These are phyloP conservation scores for Egretta garzetta DNA, from an alignment of 2,113 vertebrate species.

Conservation along the genomic window DNA sequence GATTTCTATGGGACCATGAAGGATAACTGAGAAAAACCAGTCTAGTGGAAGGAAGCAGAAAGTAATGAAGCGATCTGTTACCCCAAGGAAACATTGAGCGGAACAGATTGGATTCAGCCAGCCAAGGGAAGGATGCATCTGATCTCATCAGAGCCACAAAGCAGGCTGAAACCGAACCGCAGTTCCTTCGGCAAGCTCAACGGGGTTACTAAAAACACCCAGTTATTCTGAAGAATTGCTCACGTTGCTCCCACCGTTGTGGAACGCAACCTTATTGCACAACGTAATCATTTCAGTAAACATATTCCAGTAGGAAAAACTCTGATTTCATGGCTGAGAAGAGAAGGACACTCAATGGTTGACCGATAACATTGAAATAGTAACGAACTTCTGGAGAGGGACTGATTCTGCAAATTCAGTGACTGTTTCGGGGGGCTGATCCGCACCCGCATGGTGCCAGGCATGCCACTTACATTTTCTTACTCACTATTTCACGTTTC, in stretches of 20 bases:
- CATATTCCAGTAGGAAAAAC: not conserved
- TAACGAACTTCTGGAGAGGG: not conserved
- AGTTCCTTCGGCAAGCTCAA: not conserved
- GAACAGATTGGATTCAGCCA: not conserved
- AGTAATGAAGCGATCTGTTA: not conserved
- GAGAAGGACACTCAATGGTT: not conserved
- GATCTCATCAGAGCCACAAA: not conserved
- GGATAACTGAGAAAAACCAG: not conserved
- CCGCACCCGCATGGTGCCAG: not conserved
- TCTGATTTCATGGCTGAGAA: not conserved
- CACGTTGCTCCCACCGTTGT: too few species aligned
- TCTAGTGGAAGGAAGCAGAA: not conserved
- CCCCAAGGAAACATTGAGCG: not conserved
- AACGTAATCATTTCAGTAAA: too few species aligned
- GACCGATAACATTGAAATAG: not conserved
- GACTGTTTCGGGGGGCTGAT: not conserved
- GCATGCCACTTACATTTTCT: too few species aligned
- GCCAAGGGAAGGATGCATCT: not conserved
- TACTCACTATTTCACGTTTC: too few species aligned
- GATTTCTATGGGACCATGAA: not conserved
- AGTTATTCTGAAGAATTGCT: not conserved
- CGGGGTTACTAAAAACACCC: not conserved
- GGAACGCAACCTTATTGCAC: too few species aligned
- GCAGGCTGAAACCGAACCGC: not conserved
- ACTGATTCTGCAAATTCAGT: too few species aligned